phyloP scores from a whole-genome alignment of 2,113 vertebrate genomes.

The Lamprologus tigripictilis region DNA sequence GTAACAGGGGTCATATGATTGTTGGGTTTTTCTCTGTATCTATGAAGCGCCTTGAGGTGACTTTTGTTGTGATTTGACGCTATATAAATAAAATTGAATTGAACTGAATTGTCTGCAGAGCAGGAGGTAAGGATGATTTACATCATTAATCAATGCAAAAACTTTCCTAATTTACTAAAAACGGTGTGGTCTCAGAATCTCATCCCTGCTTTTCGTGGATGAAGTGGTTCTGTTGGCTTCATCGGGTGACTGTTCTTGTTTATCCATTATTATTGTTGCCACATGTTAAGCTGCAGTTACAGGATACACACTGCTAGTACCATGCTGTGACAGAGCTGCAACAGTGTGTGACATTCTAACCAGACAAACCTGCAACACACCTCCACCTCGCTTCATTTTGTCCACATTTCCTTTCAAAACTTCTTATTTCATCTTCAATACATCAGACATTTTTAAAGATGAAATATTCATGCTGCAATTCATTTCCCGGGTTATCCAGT shows the following conservation, averaged over 20 bases:
- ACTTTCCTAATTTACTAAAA: not conserved
- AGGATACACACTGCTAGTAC: not conserved
- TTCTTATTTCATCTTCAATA: not conserved
- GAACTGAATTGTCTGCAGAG: not conserved
- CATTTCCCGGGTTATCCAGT: not conserved
- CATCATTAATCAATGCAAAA: not conserved
- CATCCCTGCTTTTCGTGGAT: not conserved
- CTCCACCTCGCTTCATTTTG: not conserved
- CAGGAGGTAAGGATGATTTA: not conserved
- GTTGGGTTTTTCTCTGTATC: not conserved
- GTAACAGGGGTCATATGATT: not conserved
- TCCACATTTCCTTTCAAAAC: not conserved
- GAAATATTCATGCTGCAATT: not conserved
- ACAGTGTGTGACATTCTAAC: not conserved
- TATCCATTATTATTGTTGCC: not conserved
- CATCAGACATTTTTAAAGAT: not conserved
- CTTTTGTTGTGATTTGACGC: not conserved
- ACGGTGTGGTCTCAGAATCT: not conserved
- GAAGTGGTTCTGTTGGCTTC: not conserved
- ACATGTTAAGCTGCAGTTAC: not conserved
- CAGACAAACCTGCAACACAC: not conserved
- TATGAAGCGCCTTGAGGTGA: not conserved
- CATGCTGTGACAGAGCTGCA: not conserved
- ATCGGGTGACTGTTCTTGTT: not conserved
- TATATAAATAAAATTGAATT: not conserved